phyloP scores from a whole-genome alignment of 92 coral and sea anemone species.

The Chrysogorgia sp. region DNA sequence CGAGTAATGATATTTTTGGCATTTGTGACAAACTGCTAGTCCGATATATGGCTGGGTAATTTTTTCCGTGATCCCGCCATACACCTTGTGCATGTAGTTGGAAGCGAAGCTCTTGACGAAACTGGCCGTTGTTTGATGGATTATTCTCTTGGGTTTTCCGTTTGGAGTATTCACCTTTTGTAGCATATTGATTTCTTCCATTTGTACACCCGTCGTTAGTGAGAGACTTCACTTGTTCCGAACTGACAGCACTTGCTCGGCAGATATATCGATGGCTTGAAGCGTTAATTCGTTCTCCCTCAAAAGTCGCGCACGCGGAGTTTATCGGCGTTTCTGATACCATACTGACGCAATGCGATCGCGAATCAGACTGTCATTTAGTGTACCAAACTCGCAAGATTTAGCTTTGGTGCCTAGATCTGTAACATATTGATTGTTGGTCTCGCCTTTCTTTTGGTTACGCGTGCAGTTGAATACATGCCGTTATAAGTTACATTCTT shows the following conservation, averaged over 20 bases:
- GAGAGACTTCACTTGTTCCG: neutral
- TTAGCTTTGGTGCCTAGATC: constrained; percentile 1
- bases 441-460: neutral
- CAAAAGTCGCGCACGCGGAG: neutral
- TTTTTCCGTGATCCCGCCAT: neutral
- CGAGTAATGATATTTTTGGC: no score
- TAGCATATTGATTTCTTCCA: neutral
- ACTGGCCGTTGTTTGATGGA: neutral
- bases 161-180: neutral
- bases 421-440: neutral
- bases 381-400: constrained; percentile 2
- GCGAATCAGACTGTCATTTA: neutral
- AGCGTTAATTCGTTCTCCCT: neutral
- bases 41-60: neutral
- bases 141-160: neutral
- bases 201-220: neutral
- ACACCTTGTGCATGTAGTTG: neutral
- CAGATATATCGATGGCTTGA: neutral
- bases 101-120: neutral
- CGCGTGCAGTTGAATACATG: constrained; percentile 4
- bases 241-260: neutral
- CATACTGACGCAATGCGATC: neutral
- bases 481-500: constrained; percentile 2
- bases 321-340: no score
- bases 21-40: neutral